Evolutionary conservation across 2,888 invertebrate species (phyloP).

Genomic region (Ormia ochracea): DNA sequence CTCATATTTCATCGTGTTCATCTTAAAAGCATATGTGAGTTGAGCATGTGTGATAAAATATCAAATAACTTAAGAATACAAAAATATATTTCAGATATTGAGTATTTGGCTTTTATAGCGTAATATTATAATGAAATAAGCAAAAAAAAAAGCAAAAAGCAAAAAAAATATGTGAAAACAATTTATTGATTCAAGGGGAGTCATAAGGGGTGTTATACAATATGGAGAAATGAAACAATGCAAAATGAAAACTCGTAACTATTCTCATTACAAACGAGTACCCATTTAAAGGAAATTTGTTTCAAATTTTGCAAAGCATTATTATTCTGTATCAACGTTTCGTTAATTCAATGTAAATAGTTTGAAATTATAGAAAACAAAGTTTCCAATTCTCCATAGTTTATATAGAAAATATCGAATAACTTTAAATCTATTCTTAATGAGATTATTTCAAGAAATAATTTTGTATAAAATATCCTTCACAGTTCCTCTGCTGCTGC

Average conservation of each 20-base stretch:
- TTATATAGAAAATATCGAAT: conserved; percentile 35
- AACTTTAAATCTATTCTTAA: conserved; percentile 3
- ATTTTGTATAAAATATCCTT: no score
- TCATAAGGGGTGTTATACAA: no score
- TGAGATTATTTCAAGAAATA: neutral
- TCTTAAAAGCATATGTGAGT: neutral
- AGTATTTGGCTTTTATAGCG: neutral
- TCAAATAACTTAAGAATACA: conserved; percentile 38
- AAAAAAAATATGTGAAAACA: neutral
- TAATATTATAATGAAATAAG: conserved; percentile 15
- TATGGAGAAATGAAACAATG: conserved; percentile 15
- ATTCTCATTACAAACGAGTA: neutral
- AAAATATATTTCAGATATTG: neutral
- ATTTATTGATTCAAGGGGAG: conserved; percentile 7
- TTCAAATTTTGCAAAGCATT: conserved; percentile 10
- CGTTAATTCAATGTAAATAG: neutral
- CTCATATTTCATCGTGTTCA: conserved; percentile 18
- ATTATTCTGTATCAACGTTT: neutral
- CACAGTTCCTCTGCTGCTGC: no score
- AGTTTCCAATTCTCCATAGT: neutral
- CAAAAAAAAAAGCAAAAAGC: no score
- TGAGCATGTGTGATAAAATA: conserved; percentile 48
- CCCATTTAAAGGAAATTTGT: conserved; percentile 11
- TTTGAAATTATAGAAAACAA: conserved; percentile 28
- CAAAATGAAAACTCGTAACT: neutral